These are phyloP conservation scores for Campylomormyrus numenius DNA, from an alignment of 2,113 vertebrate genomes.

Conservation along the genomic window DNA sequence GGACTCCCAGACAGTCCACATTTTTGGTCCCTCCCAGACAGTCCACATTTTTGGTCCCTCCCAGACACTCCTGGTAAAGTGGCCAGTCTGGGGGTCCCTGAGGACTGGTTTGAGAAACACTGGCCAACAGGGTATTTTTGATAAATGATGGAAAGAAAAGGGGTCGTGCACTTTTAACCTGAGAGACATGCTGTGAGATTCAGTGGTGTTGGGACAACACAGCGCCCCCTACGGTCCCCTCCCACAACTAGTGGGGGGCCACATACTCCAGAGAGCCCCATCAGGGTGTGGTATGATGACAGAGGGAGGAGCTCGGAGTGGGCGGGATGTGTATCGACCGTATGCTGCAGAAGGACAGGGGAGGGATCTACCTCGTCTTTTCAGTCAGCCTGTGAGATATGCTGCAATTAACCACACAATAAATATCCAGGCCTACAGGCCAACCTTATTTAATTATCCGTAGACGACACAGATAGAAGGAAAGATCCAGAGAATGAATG, in stretches of 20 bases:
- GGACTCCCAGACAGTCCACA: neutral
- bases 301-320: neutral
- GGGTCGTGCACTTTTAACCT: neutral
- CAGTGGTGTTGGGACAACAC: neutral
- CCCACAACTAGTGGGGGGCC: neutral
- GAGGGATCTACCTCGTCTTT: neutral
- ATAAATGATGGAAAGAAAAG: neutral
- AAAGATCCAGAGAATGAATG: neutral
- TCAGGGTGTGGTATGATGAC: neutral
- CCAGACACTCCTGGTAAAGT: neutral
- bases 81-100: neutral
- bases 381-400: neutral
- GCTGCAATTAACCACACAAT: constrained; percentile 23
- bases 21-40: neutral
- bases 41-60: neutral
- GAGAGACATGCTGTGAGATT: neutral
- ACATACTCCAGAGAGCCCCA: neutral
- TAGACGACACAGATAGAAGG: neutral
- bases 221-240: neutral
- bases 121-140: neutral
- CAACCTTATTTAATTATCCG: constrained; percentile 32
- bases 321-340: neutral
- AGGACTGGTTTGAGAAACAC: neutral
- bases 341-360: neutral
- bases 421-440: neutral